phyloP scores from a whole-genome alignment of 2,888 invertebrate genomes.

The Rambutsinella grinnellia region DNA sequence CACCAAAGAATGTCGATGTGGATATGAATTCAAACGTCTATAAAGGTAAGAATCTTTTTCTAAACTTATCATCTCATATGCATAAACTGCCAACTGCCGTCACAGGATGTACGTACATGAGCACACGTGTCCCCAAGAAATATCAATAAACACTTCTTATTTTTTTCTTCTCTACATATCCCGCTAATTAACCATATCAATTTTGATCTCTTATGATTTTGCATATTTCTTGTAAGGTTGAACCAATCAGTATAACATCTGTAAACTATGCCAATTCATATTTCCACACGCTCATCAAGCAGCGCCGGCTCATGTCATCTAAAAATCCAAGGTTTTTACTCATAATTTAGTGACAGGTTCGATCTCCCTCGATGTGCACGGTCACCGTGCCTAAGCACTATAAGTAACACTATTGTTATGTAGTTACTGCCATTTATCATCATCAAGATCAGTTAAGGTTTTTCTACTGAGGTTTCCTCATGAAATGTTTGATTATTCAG shows the following conservation, averaged over 20 bases:
- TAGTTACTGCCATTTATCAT: background rate
- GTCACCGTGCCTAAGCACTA: background rate
- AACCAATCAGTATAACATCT: no score
- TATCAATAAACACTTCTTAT: no score
- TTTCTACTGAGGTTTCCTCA: background rate
- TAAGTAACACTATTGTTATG: background rate
- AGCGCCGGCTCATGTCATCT: background rate
- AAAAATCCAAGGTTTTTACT: background rate
- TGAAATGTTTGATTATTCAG: background rate
- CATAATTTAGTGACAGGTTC: background rate
- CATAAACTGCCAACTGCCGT: background rate
- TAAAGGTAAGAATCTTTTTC: conserved; percentile 48
- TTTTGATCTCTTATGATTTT: no score
- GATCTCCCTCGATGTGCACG: background rate
- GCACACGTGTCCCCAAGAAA: background rate
- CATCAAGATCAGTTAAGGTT: background rate
- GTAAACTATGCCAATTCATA: no score
- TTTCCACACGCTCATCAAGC: background rate
- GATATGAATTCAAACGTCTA: conserved; percentile 61
- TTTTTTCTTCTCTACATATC: no score
- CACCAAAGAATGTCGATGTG: conserved; percentile 47
- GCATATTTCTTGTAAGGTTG: no score
- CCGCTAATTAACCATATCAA: background rate
- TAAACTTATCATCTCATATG: background rate
- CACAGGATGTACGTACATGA: background rate